Evolutionary conservation across 30 jellyfish, hydroid and myxozoan genomes (phyloP), one percentile per base, ranked within the genome.

Genomic region (Turritopsis dohrnii): DNA sequence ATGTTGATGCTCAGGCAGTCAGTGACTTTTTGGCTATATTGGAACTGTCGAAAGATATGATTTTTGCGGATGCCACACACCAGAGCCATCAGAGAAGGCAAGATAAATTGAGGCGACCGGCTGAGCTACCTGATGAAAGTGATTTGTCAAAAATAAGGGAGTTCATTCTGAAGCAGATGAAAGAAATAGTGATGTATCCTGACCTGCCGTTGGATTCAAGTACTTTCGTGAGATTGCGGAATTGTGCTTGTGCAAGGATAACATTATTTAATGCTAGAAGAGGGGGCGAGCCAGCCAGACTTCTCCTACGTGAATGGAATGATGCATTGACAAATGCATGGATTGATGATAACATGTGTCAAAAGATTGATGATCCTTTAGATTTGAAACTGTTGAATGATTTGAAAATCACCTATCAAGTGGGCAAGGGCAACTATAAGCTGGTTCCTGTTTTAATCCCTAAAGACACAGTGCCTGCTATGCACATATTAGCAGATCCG

Each of bases 361-460:
- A 29, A 24, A 24, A 26, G 60, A 74, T 74, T 74, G 60, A 74
- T n/a, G 83, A 74, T 29, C 83, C 83, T 29, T 74, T 74, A n/a
- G 83, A 74, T 29, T 24, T 16, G 65, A 24, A 26, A 22, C 83
- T 74, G 26, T 74, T 74, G 24, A 74, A 74, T 16, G 53, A 26
- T 26, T 41, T 74, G 24, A 74, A 74, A 74, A 74, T 74, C 24
- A 29, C 83, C 24, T 74, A 74, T 23, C 83, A 74, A 74, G 41
- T 74, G 71, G 83, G 83, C 26, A 74, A 74, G 65, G 83, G 83
- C 24, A 74, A 74, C 41, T 74, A 24, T 29, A 74, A 74, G 60
- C 83, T 74, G 65, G 83, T 74, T 21, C 83, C 83, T 22, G 83
- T 74, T 26, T 29, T 74, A 29, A 74, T 74, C 27, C 83, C 83